These are phyloP conservation scores for Aphodius granarius DNA, from an alignment of 2,888 invertebrate genomes.

Conservation along the genomic window DNA sequence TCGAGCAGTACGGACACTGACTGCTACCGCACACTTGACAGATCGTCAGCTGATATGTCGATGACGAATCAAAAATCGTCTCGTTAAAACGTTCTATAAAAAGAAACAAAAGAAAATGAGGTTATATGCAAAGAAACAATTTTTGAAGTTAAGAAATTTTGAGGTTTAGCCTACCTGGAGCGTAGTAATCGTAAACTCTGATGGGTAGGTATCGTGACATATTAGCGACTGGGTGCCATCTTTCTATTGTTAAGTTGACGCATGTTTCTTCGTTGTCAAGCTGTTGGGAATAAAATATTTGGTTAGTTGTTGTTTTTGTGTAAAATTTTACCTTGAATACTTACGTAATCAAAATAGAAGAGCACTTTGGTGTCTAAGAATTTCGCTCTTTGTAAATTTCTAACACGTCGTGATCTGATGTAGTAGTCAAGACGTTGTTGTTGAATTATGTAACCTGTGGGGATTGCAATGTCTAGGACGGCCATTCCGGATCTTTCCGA, in stretches of 20 bases:
- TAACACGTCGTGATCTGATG: slow-evolving; percentile 75
- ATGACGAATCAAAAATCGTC: slow-evolving; percentile 84
- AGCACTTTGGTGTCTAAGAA: slow-evolving; percentile 80
- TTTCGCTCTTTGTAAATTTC: slow-evolving; percentile 82
- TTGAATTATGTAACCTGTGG: slow-evolving; percentile 89
- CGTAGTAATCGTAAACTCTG: slow-evolving; percentile 93
- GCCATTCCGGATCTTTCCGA: slow-evolving; percentile 86
- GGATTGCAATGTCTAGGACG: slow-evolving; percentile 82
- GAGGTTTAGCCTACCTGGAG: slow-evolving; percentile 70
- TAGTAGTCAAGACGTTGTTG: slow-evolving; percentile 87
- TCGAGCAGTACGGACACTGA: slow-evolving; percentile 89
- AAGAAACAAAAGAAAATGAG: slow-evolving; percentile 12
- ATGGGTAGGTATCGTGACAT: slow-evolving; percentile 91
- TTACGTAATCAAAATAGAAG: slow-evolving; percentile 93
- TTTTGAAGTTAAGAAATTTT: background rate
- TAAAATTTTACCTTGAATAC: slow-evolving; percentile 45
- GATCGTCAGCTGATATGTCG: slow-evolving; percentile 84
- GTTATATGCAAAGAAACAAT: too few species aligned
- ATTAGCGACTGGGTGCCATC: slow-evolving; percentile 96
- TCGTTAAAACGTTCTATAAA: slow-evolving; percentile 87
- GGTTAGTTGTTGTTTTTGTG: background rate
- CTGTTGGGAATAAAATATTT: slow-evolving; percentile 55
- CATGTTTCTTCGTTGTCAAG: slow-evolving; percentile 83
- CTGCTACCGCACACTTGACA: slow-evolving; percentile 95
- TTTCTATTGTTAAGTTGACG: slow-evolving; percentile 88